phyloP scores from a whole-genome alignment of 1,140 invertebrate genomes.

The Hormaphis cornu region DNA sequence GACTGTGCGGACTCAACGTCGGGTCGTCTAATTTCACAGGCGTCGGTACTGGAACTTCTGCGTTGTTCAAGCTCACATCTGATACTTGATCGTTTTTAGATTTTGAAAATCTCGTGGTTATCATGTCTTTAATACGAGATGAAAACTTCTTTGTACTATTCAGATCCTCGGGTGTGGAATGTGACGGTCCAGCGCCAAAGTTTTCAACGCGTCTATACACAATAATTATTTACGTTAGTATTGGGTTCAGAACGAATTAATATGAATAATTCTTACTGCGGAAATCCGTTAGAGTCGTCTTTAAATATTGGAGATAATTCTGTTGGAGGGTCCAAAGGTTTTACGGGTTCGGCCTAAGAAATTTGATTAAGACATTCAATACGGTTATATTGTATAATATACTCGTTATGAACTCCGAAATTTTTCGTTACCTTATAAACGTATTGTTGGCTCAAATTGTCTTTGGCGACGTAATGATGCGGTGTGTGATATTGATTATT shows the following conservation, averaged over 20 bases:
- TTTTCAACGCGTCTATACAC: not conserved
- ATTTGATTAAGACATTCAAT: not conserved
- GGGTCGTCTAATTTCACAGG: constrained; percentile 9
- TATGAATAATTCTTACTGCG: constrained; percentile 12
- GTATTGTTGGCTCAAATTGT: not conserved
- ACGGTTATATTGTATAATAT: not conserved
- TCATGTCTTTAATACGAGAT: constrained; percentile 66
- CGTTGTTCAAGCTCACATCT: constrained; percentile 32
- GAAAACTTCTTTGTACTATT: constrained; percentile 39
- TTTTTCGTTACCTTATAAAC: constrained; percentile 6
- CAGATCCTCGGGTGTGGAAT: constrained; percentile 37
- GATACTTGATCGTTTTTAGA: constrained; percentile 28
- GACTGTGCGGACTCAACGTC: constrained; percentile 37
- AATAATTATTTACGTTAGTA: not conserved
- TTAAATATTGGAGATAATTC: constrained; percentile 25
- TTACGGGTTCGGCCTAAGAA: constrained; percentile 11
- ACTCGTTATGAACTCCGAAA: no score
- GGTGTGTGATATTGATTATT: constrained; percentile 7
- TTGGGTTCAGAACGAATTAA: not conserved
- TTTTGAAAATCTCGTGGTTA: constrained; percentile 64
- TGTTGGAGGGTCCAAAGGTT: constrained; percentile 19
- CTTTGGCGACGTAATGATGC: not conserved
- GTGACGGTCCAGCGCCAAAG: constrained; percentile 32
- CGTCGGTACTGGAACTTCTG: constrained; percentile 13
- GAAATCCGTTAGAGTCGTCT: constrained; percentile 22